Evolutionary conservation across 2,888 invertebrate genomes (phyloP).

Genomic region (Tipula lateralis): DNA sequence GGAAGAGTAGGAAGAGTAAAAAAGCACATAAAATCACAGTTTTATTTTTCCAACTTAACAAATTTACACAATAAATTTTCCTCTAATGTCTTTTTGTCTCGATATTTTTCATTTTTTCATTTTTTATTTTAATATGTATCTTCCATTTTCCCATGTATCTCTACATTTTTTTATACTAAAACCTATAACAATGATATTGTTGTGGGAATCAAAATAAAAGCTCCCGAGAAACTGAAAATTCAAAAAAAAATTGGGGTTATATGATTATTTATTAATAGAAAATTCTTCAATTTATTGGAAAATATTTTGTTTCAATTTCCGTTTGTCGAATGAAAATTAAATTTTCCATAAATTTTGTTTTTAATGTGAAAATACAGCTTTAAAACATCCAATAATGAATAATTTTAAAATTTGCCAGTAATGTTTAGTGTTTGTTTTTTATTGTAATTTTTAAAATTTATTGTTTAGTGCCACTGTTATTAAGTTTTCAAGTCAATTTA

Average conservation of each 20-base stretch:
- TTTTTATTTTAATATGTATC: background rate
- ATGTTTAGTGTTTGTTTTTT: background rate
- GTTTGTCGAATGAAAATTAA: background rate
- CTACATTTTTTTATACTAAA: background rate
- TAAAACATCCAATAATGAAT: background rate
- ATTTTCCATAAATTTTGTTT: background rate
- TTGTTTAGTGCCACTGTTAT: background rate
- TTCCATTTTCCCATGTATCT: background rate
- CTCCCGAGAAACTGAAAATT: background rate
- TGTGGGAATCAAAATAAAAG: background rate
- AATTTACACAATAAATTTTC: background rate
- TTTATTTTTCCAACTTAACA: background rate
- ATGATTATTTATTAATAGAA: background rate
- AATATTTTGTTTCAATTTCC: background rate
- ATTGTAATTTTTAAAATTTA: background rate
- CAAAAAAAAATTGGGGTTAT: background rate
- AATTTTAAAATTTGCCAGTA: background rate
- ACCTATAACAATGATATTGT: background rate
- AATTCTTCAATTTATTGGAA: background rate
- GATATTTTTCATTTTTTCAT: background rate
- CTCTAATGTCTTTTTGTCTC: background rate
- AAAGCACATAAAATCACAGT: background rate
- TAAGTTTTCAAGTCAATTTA: background rate
- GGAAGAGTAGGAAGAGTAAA: background rate
- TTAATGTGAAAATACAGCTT: background rate